Evolutionary conservation across 2,113 vertebrate species (phyloP), one percentile per base, ranked within the genome.

Genomic region (Chaetura pelagica): DNA sequence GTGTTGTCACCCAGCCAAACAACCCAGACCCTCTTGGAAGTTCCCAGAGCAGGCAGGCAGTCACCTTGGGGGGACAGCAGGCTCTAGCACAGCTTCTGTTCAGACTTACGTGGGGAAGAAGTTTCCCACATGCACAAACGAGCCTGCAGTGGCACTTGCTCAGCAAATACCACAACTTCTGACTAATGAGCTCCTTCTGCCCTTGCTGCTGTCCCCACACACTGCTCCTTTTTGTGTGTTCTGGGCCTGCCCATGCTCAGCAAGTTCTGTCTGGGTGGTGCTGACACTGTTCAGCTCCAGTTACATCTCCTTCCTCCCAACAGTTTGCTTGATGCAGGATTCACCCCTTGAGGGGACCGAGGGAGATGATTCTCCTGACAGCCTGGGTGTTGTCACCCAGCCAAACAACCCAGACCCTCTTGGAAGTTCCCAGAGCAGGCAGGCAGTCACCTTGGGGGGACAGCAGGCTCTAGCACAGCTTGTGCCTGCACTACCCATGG

Each of bases 401-500:
- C 11, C 15, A 8, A 22, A 34, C 20, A 40, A 11, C 35, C 35
- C 38, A 7, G 11, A 6, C 16, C 54, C 6, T 0, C 48, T 40
- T 8, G 7, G 46, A 10, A 8, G 8, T 8, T 13, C 23, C 2
- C 4, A 7, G 29, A 26, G 81, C 48, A 40, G 48, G 9, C 54
- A 21, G 29, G 6, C 44, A 29, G 58, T 26, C 8, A 1, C 42
- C 27, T 8, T 4, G 22, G 12, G 38, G 46, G 46, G n/a, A 10
- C 12, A 12, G 10, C 20, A 34, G 66, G 16, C 57, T 46, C 29
- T 49, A 1, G 4, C 38, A 2, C 8, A 4, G 13, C 48, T 10
- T 0, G 0, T 20, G 49, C 6, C 46, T 20, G 9, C 24, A 0
- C 21, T 46, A 24, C 24, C 51, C 4, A 0, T 1, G 15, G 71